Evolutionary conservation across 2,113 vertebrate species (phyloP).

Genomic region (Pterocles burchelli): DNA sequence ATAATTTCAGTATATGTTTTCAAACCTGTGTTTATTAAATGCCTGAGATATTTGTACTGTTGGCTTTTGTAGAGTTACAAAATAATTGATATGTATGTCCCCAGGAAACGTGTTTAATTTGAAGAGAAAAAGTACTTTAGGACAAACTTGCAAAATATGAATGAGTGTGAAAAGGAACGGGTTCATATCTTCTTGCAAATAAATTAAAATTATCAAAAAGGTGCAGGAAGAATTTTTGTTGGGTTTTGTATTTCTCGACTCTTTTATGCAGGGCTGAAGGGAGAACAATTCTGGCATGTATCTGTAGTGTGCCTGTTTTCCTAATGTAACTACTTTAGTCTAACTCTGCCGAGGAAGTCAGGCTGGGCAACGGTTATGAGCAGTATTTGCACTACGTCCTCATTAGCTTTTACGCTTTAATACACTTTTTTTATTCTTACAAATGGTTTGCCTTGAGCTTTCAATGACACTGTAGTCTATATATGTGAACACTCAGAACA

Average conservation of each 20-base stretch:
- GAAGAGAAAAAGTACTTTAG: not conserved
- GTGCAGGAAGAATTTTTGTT: not conserved
- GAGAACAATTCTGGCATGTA: not conserved
- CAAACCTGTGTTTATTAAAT: constrained; percentile 62
- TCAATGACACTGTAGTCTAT: not conserved
- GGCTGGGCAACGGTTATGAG: not conserved
- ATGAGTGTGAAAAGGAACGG: not conserved
- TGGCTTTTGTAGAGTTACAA: constrained; percentile 47
- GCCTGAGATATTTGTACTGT: constrained; percentile 46
- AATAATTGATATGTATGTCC: constrained; percentile 60
- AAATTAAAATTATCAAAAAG: not conserved
- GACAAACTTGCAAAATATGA: constrained; percentile 58
- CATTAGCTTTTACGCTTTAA: constrained; percentile 5
- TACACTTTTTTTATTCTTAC: not conserved
- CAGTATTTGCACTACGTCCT: not conserved
- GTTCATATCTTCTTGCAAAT: not conserved
- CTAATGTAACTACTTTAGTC: not conserved
- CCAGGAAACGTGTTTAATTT: constrained; percentile 59
- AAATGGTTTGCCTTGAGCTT: not conserved
- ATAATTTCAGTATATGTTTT: constrained; percentile 58
- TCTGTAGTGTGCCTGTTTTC: not conserved
- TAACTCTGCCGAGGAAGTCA: not conserved
- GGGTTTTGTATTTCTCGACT: not conserved
- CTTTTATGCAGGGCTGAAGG: not conserved
- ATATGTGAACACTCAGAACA: not conserved